Conservation (phyloP, 2,888 invertebrate genomes). For the Trissoscelio sp. region DNA sequence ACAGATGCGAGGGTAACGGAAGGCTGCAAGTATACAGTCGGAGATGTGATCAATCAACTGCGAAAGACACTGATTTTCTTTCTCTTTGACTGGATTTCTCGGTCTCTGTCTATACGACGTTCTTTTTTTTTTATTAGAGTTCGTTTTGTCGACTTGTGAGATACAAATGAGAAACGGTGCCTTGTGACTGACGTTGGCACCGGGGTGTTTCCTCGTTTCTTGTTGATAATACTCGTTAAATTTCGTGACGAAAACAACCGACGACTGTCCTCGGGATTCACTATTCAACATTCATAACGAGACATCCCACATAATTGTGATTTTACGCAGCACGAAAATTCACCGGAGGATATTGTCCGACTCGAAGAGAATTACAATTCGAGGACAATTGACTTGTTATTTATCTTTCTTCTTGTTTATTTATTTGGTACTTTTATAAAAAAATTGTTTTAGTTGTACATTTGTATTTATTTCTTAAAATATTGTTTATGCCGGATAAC, state of each 20-base stretch:
- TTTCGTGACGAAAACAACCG: slow-evolving; percentile 49
- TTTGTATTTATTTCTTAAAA: no score
- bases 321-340: slow-evolving; percentile 53
- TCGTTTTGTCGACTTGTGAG: slow-evolving; percentile 48
- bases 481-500: no score
- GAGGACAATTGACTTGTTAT: not conserved
- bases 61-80: slow-evolving; percentile 53
- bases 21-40: slow-evolving; percentile 25
- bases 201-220: slow-evolving; percentile 41
- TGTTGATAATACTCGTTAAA: slow-evolving; percentile 48
- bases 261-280: slow-evolving; percentile 14
- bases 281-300: slow-evolving; percentile 48
- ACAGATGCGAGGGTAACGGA: slow-evolving; percentile 38
- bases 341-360: slow-evolving; percentile 13
- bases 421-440: no score
- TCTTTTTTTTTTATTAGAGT: slow-evolving; percentile 17
- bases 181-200: slow-evolving; percentile 36
- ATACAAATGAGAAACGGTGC: slow-evolving; percentile 59
- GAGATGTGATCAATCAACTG: slow-evolving; percentile 65
- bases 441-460: no score
- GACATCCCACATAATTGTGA: slow-evolving; percentile 42
- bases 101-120: not conserved
- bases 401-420: no score
- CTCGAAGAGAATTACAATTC: slow-evolving; percentile 29
- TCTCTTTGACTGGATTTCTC: slow-evolving; percentile 30